phyloP scores from a whole-genome alignment of 2,888 invertebrate genomes.

The Psylliodes chrysocephalus region DNA sequence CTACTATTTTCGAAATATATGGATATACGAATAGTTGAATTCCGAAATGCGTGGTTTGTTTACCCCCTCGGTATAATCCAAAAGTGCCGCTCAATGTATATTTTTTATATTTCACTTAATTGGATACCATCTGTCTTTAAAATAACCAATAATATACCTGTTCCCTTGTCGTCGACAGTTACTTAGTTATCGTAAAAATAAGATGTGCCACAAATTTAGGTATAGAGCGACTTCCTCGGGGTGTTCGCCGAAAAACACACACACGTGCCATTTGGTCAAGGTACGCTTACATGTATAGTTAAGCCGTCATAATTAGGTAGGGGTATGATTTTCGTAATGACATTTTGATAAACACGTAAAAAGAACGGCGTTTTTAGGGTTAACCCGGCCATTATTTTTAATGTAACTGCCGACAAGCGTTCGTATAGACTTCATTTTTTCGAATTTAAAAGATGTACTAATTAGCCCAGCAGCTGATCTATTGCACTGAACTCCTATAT shows the following conservation, averaged over 20 bases:
- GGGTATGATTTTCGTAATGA: constrained; percentile 28
- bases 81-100: constrained; percentile 4
- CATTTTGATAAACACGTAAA: constrained; percentile 22
- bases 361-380: background rate
- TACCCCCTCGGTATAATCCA: too few relatives aligned
- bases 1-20: too few relatives aligned
- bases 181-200: constrained; percentile 32
- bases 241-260: constrained; percentile 24
- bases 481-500: too few relatives aligned
- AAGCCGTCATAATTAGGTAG: constrained; percentile 25
- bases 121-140: constrained; percentile 30
- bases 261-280: constrained; percentile 30
- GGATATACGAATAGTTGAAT: too few relatives aligned
- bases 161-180: constrained; percentile 27
- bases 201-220: constrained; percentile 29
- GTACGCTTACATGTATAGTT: constrained; percentile 26
- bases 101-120: constrained; percentile 31
- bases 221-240: constrained; percentile 23
- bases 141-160: constrained; percentile 32
- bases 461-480: too few relatives aligned
- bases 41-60: too few relatives aligned
- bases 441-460: too few relatives aligned
- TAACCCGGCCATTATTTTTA: too few relatives aligned
- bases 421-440: too few relatives aligned
- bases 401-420: too few relatives aligned